Base-by-base conservation (phyloP, 2,113 vertebrate genomes). In the Plestiodon gilberti region DNA sequence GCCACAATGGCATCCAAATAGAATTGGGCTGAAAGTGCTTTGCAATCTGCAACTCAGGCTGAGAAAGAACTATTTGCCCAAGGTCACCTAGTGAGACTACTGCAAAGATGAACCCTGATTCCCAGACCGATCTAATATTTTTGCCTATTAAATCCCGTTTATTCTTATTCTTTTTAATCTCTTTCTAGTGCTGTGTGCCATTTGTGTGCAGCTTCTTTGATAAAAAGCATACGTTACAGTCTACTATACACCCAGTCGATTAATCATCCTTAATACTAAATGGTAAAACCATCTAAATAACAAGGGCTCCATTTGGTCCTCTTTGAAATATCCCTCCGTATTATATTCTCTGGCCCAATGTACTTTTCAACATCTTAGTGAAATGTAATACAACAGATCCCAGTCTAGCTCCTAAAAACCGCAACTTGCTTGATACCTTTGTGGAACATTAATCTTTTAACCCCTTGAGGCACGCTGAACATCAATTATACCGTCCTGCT, bases 381-480 rank as follows among this genome's bases (percentile, higher is more conserved):
- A 92, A 93, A 92, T 70, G 30, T 78, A 86, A 93, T 74, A 83
- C 52, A 86, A 69, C 1, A 2, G 88, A 91, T 89, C 22, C 0
- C 20, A 91, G 67, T 14, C 82, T 55, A 81, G 78, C 77, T 89
- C 80, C 89, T 93, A 87, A 83, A 88, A 90, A 90, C 85, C 89
- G 76, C 88, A 80, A 88, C 48, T 89, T 90, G 83, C 70, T 87
- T 83, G 84, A 88, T 83, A 84, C 82, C 86, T 93, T 89, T 83
- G 82, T 14, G 82, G 84, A 90, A 87, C 95, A 93, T 93, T 94
- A 93, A 93, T 95, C 96, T 95, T 95, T 95, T 93, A 96, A 96
- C 96, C 94, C 96, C 94, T 94, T 90, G 92, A 96, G 96, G 96
- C 95, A 95, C 80, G 93, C 92, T 90, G 95, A 97, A 97, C 96